Conservation (phyloP, 1,140 invertebrate genomes). For the Steinernema feltiae region DNA sequence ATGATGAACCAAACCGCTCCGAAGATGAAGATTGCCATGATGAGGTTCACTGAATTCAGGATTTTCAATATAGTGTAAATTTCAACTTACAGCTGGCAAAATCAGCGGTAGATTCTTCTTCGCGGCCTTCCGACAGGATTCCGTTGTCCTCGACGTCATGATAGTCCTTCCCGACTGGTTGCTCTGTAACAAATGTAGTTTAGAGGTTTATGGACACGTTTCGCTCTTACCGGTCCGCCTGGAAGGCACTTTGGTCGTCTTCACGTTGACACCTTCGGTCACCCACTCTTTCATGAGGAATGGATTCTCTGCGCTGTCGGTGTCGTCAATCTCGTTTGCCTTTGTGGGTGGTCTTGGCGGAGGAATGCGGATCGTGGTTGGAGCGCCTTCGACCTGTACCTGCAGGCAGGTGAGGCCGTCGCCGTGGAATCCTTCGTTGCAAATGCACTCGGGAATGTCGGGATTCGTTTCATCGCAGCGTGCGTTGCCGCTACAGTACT, state of each 20-base stretch:
- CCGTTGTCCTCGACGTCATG: not conserved
- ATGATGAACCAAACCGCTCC: not conserved
- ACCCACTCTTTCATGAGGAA: not conserved
- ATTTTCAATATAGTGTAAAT: not conserved
- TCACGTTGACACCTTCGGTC: not conserved
- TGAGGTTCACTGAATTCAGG: not conserved
- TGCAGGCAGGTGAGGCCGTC: conserved; percentile 35
- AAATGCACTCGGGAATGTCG: conserved; percentile 45
- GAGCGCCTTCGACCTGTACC: not conserved
- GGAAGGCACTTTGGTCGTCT: not conserved
- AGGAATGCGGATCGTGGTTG: not conserved
- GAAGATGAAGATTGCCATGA: not conserved
- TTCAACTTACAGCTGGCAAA: not conserved
- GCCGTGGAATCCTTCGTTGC: conserved; percentile 44
- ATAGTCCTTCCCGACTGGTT: not conserved
- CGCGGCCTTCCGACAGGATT: not conserved
- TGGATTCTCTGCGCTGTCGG: not conserved
- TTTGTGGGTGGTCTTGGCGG: not conserved
- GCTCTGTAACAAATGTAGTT: not conserved
- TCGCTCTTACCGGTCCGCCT: not conserved
- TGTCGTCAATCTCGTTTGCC: not conserved
- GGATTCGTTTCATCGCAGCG: conserved; percentile 35
- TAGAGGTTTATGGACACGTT: not conserved
- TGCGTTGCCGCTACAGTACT: conserved; percentile 37
- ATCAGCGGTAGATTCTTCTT: not conserved